Base-by-base conservation (phyloP, 2,888 invertebrate species). In the Steinernema hermaphroditum region DNA sequence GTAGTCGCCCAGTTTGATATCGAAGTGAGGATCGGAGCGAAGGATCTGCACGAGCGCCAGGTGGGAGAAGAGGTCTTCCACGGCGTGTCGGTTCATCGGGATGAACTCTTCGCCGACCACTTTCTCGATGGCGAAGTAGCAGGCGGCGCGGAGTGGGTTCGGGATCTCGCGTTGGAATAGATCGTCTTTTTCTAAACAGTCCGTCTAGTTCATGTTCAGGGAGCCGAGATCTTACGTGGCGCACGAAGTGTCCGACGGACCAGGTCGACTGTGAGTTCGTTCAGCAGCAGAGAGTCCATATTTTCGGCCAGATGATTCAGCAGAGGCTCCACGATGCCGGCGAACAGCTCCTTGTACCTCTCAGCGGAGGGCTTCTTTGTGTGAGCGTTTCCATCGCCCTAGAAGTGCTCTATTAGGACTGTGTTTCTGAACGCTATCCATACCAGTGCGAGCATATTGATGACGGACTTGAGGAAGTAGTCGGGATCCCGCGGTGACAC, bases 401-500 rank as follows among this genome's bases (percentile, higher is more conserved):
- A 46, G 43, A 62, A 70, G 27, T 32, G 19, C 49, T 6, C 49
- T n/a, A 19, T 19, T 41, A 41, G 43, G 16, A 41, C 43, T 14
- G 16, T 9, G 9, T 9, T 9, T 14, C 8, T 8, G 43, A 8
- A 41, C 43, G 43, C 8, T 41, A 9, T 41, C 43, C 41, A 9
- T 41, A 41, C 41, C 41, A 41, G 8, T 9, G 41, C 41, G 9
- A 41, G 41, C 41, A 41, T 9, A 41, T 41, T 14, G 9, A 41
- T 14, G 14, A 41, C 14, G 8, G 8, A 14, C 41, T 41, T 8
- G 9, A 41, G 14, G 41, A 41, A 41, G 9, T 8, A 6, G 19
- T 94, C 92, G 50, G n/a, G n/a, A n/a, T n/a, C n/a, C n/a, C 92
- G 91, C 0, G 94, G 93, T 57, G 92, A 91, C 14, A 96, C 91